phyloP scores from a whole-genome alignment of 2,888 invertebrate genomes.

The Tethea ocularis region DNA sequence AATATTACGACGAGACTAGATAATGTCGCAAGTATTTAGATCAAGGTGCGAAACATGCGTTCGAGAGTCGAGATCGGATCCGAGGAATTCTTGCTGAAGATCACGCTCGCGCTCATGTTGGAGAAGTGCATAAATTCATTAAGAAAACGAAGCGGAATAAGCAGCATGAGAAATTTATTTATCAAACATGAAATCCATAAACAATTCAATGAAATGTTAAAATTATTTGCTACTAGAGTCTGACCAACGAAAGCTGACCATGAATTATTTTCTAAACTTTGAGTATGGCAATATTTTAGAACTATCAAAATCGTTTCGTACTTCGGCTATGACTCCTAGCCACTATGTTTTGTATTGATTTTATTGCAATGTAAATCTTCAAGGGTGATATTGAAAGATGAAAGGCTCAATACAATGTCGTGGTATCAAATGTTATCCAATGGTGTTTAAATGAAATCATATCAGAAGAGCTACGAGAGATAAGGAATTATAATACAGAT shows the following conservation, averaged over 20 bases:
- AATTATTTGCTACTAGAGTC: too few species aligned
- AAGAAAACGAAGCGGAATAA: constrained; percentile 60
- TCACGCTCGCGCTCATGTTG: constrained; percentile 62
- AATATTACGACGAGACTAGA: constrained; percentile 67
- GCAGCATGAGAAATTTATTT: constrained; percentile 35
- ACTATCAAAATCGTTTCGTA: too few species aligned
- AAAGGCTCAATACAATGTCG: too few species aligned
- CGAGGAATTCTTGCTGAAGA: constrained; percentile 77
- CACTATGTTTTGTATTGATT: too few species aligned
- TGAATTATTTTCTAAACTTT: too few species aligned
- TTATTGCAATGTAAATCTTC: background rate
- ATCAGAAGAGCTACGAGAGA: background rate
- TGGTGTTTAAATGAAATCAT: background rate
- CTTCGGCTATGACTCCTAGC: too few species aligned
- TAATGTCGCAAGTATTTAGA: constrained; percentile 83
- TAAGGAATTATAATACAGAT: background rate
- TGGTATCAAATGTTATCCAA: background rate
- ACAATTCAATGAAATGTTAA: background rate
- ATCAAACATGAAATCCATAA: background rate
- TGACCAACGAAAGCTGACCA: too few species aligned
- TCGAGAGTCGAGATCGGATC: constrained; percentile 77
- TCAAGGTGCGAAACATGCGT: constrained; percentile 82
- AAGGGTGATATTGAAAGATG: background rate
- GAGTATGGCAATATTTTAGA: too few species aligned
- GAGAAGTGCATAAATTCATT: constrained; percentile 65